These are phyloP conservation scores for Myotis davidii DNA, from an alignment of 2,113 vertebrate genomes.

Conservation along the genomic window DNA sequence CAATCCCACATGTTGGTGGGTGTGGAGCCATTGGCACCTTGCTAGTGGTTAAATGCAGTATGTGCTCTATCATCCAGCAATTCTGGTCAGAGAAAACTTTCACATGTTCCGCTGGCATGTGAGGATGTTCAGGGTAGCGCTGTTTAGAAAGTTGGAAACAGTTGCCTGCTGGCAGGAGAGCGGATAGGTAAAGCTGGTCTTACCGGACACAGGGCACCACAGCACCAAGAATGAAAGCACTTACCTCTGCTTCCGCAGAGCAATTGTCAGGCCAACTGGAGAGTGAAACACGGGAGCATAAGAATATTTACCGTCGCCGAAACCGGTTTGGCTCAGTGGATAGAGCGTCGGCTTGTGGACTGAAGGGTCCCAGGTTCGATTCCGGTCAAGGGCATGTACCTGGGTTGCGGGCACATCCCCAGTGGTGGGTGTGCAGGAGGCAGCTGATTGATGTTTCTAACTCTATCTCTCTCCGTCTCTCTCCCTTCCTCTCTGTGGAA, in stretches of 20 bases:
- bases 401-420: too few species aligned
- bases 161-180: neutral
- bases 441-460: too few species aligned
- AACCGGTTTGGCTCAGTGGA: too few species aligned
- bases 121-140: neutral
- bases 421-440: too few species aligned
- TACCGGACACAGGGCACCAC: neutral
- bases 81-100: neutral
- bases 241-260: rapidly evolving
- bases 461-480: too few species aligned
- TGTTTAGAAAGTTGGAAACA: neutral
- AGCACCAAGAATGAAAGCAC: neutral
- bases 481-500: too few species aligned
- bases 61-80: rapidly evolving
- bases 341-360: too few species aligned
- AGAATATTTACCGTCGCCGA: rapidly evolving
- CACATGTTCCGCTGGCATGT: neutral
- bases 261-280: rapidly evolving
- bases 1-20: neutral
- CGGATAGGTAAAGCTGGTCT: neutral
- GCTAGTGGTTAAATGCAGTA: neutral
- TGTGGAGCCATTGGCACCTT: neutral
- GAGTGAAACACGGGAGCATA: rapidly evolving
- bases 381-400: too few species aligned
- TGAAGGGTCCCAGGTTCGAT: too few species aligned